phyloP scores from a whole-genome alignment of 2,113 vertebrate genomes.

The Myiozetetes cayanensis region DNA sequence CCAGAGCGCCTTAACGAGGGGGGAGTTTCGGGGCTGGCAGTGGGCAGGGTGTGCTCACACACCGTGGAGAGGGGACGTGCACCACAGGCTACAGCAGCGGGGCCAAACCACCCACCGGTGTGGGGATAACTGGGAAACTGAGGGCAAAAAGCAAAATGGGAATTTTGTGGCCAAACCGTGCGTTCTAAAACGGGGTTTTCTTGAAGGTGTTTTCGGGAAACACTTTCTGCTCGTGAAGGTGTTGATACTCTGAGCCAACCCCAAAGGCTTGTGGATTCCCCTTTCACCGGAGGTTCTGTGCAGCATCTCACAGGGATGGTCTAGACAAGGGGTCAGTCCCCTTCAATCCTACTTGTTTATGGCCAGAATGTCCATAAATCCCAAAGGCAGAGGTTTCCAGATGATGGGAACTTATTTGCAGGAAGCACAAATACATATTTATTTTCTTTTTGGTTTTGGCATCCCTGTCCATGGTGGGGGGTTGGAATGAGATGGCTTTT shows the following conservation, averaged over 20 bases:
- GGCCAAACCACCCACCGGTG: rapidly evolving
- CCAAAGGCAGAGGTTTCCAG: neutral
- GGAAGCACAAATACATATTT: neutral
- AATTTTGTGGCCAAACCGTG: rapidly evolving
- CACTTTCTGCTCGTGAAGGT: neutral
- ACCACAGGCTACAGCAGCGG: neutral
- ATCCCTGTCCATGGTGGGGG: neutral
- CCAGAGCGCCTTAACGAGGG: conserved; percentile 21
- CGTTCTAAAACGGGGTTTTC: neutral
- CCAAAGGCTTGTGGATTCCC: neutral
- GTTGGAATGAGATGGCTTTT: neutral
- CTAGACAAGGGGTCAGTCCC: neutral
- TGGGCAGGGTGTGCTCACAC: conserved; percentile 12
- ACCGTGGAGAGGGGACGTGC: neutral
- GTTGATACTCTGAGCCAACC: neutral
- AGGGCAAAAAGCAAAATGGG: neutral
- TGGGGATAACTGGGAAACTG: neutral
- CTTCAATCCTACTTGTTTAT: neutral
- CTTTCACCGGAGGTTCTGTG: neutral
- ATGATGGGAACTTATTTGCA: neutral
- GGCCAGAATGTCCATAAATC: neutral
- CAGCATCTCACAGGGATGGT: neutral
- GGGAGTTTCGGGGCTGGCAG: conserved; percentile 10
- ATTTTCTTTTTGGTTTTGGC: neutral
- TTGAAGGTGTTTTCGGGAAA: neutral